Percentiles rank a stretch among this genome's conserved stretches.
Conservation (phyloP, 2,888 invertebrate genomes). For the Lithophane ornitopus region DNA sequence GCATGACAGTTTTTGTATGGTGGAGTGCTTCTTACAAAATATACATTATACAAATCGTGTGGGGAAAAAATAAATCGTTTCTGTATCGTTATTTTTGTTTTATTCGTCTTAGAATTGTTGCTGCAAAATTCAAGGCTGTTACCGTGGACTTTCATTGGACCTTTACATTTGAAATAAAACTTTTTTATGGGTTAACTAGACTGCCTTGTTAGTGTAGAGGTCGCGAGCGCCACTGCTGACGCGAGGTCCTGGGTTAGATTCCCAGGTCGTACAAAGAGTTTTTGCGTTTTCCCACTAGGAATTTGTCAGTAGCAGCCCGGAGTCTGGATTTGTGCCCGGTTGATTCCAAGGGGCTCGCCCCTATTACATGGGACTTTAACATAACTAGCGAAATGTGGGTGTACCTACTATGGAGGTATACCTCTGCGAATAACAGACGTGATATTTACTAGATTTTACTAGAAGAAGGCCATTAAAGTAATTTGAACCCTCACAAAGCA, state of each 20-base stretch:
- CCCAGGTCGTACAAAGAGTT: background rate
- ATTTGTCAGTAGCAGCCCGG: background rate
- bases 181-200: no score
- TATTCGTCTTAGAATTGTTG: background rate
- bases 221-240: background rate
- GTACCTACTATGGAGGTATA: background rate
- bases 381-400: background rate
- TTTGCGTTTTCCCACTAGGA: background rate
- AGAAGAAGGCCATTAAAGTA: background rate
- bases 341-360: background rate
- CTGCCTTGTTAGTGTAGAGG: background rate
- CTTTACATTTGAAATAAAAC: background rate
- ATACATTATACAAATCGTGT: slow-evolving; percentile 51
- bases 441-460: background rate
- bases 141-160: background rate
- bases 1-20: slow-evolving; percentile 65
- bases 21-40: slow-evolving; percentile 38
- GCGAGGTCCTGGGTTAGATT: no score
- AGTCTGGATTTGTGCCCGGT: background rate
- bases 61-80: slow-evolving; percentile 41
- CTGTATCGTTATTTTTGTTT: background rate
- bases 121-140: background rate
- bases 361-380: background rate
- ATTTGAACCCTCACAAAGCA: background rate
- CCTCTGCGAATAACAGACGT: background rate